Percentiles rank a stretch among this genome's conserved stretches.
phyloP scores from a whole-genome alignment of 1,140 invertebrate species.

The Mercenaria mercenaria region DNA sequence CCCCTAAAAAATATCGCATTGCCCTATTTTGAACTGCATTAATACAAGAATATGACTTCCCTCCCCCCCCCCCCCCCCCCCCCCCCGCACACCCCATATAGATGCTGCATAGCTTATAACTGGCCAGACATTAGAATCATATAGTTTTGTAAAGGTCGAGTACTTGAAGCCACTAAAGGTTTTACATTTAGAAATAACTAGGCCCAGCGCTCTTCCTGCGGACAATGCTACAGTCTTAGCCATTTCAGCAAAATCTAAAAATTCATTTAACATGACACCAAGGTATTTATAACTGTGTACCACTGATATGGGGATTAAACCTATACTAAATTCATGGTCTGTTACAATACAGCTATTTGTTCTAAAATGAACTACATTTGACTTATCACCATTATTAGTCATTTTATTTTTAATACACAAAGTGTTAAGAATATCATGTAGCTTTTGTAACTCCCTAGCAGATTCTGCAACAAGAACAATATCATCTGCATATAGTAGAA shows the following conservation, averaged over 20 bases:
- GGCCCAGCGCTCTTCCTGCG: not conserved
- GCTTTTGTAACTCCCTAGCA: no score
- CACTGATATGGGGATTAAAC: not conserved
- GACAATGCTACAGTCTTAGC: not conserved
- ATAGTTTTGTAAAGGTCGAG: not conserved
- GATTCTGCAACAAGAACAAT: not conserved
- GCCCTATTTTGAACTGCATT: not conserved
- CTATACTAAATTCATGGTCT: no score
- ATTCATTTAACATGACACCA: not conserved
- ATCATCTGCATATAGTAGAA: constrained; percentile 61
- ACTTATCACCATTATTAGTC: no score
- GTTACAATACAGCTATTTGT: not conserved
- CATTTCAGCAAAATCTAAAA: not conserved
- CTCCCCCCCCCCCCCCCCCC: no score
- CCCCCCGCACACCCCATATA: no score
- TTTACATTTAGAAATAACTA: not conserved
- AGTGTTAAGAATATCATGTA: no score
- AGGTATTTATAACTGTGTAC: not conserved
- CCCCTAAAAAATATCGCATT: not conserved
- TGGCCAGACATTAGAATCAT: not conserved
- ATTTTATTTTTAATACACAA: no score
- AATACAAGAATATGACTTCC: not conserved
- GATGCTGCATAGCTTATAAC: not conserved
- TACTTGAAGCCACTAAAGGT: not conserved
- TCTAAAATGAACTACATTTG: no score